These are phyloP conservation scores for Anguilla marmorata DNA, from an alignment of 2,797 vertebrate species.

Conservation along the genomic window DNA sequence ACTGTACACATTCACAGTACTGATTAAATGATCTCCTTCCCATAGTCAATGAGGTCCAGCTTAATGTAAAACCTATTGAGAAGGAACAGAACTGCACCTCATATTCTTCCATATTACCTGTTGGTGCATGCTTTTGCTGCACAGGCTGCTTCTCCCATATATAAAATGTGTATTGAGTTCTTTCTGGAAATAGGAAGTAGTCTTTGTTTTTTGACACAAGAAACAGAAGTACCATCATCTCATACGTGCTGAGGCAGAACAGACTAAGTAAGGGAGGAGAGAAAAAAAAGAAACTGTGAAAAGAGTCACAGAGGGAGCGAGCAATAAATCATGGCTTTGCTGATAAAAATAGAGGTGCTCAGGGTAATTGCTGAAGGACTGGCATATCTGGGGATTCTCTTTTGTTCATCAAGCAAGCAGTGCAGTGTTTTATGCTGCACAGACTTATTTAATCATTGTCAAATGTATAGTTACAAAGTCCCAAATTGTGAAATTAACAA, in stretches of 20 bases:
- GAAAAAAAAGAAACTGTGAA: neutral
- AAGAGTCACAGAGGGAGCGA: neutral
- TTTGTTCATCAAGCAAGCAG: neutral
- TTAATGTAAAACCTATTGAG: neutral
- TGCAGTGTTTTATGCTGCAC: neutral
- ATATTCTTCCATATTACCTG: neutral
- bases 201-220: neutral
- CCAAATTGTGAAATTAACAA: conserved; percentile 11
- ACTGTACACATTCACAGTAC: neutral
- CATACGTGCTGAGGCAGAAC: neutral
- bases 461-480: neutral
- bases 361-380: neutral
- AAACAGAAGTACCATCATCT: neutral
- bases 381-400: neutral
- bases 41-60: neutral
- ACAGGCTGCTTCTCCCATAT: neutral
- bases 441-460: conserved; percentile 13
- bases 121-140: neutral
- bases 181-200: neutral
- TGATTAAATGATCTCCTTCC: neutral
- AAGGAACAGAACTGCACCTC: neutral
- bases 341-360: neutral
- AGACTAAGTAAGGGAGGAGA: neutral
- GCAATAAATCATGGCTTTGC: conserved; percentile 1
- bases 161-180: neutral